Evolutionary conservation across 2,797 vertebrate species (phyloP).

Genomic region (Scleropages formosus): DNA sequence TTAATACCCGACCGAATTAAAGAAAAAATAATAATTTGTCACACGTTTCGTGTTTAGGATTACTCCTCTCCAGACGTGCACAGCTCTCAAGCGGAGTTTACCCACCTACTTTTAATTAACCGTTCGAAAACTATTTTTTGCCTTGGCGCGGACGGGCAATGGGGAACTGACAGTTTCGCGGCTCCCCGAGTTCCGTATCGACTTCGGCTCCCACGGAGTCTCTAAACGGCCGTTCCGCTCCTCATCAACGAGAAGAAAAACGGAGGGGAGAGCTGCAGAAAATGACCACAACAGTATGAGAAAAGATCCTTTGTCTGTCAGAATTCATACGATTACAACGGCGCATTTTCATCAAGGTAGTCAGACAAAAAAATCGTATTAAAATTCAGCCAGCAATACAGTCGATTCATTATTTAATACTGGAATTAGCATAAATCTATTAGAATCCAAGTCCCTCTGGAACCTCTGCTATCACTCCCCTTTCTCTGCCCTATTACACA

Average conservation of each 20-base stretch:
- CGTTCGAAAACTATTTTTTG: slow-evolving; percentile 18
- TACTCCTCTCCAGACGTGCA: not conserved
- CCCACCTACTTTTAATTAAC: not conserved
- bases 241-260: not conserved
- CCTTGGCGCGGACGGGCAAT: not conserved
- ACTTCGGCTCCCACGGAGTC: not conserved
- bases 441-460: slow-evolving; percentile 23
- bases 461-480: slow-evolving; percentile 6
- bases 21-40: not conserved
- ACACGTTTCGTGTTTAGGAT: not conserved
- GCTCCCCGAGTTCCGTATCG: not conserved
- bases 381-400: slow-evolving; percentile 25
- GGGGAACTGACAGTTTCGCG: not conserved
- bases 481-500: not conserved
- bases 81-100: slow-evolving; percentile 10
- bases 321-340: slow-evolving; percentile 16
- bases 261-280: not conserved
- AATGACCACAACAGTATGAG: not conserved
- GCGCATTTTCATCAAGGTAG: slow-evolving; percentile 29
- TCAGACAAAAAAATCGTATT: slow-evolving; percentile 28
- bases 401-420: slow-evolving; percentile 38
- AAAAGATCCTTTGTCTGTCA: slow-evolving; percentile 14
- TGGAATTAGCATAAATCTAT: slow-evolving; percentile 35
- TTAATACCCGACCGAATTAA: not conserved
- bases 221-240: not conserved